Percentiles rank a stretch among this genome's conserved stretches.
phyloP scores from a whole-genome alignment of 2,797 vertebrate genomes.

The Sebastes minor region DNA sequence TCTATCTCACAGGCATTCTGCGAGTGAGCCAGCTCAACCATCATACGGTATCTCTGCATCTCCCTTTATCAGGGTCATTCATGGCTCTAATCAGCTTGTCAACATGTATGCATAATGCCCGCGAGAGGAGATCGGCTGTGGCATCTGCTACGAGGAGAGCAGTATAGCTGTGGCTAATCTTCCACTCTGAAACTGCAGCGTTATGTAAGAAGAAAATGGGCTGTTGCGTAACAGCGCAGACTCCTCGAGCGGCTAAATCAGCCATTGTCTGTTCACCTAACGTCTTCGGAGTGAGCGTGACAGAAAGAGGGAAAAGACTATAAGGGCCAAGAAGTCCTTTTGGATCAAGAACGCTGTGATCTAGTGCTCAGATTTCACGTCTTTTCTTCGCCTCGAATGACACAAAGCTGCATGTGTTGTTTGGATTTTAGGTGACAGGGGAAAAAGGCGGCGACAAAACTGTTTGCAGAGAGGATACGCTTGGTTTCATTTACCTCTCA shows the following conservation, averaged over 20 bases:
- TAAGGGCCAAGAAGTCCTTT: slow-evolving; percentile 10
- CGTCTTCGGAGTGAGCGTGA: slow-evolving; percentile 30
- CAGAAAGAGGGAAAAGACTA: not conserved
- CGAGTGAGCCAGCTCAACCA: slow-evolving; percentile 6
- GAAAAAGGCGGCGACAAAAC: not conserved
- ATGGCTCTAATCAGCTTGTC: slow-evolving; percentile 57
- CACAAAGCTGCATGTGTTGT: not conserved
- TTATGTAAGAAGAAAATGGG: slow-evolving; percentile 66
- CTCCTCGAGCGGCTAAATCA: slow-evolving; percentile 42
- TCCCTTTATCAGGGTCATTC: slow-evolving; percentile 37
- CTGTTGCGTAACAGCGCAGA: slow-evolving; percentile 62
- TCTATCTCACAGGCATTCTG: not conserved
- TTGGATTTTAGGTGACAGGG: slow-evolving; percentile 5
- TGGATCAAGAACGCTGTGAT: slow-evolving; percentile 3
- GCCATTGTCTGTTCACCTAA: slow-evolving; percentile 35
- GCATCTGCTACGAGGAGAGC: slow-evolving; percentile 51
- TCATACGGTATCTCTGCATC: slow-evolving; percentile 29
- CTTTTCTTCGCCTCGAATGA: slow-evolving; percentile 1
- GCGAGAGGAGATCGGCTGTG: slow-evolving; percentile 36
- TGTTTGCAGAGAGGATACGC: slow-evolving; percentile 12
- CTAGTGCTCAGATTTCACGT: not conserved
- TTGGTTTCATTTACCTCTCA: slow-evolving; percentile 26
- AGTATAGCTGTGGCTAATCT: slow-evolving; percentile 59
- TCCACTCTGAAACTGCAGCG: slow-evolving; percentile 58
- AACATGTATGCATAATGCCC: slow-evolving; percentile 36